Evolutionary conservation across 2,113 vertebrate genomes (phyloP).

Genomic region (Antigone vipio): DNA sequence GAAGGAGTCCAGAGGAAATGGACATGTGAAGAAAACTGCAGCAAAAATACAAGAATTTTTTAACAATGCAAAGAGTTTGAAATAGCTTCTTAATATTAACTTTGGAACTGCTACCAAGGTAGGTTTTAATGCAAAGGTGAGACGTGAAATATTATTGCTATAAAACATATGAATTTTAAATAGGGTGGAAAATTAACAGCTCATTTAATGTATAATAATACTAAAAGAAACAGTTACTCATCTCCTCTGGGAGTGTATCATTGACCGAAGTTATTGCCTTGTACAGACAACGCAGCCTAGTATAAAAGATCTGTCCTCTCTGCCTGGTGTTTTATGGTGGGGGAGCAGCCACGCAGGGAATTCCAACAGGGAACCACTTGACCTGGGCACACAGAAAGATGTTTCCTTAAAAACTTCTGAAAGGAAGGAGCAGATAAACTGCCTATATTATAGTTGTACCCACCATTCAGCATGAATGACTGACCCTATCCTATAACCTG

Average conservation of each 20-base stretch:
- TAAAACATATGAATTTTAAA: neutral
- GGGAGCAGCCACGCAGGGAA: neutral
- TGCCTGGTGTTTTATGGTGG: neutral
- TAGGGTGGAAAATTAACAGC: neutral
- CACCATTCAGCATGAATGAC: neutral
- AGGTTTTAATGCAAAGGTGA: neutral
- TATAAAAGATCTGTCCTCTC: constrained; percentile 16
- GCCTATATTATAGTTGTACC: neutral
- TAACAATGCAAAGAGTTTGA: neutral
- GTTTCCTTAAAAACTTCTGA: constrained; percentile 8
- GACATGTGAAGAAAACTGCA: neutral
- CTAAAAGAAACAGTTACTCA: neutral
- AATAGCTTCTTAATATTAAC: neutral
- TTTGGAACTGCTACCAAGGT: neutral
- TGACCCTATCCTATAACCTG: neutral
- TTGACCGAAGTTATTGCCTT: neutral
- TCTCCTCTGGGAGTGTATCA: neutral
- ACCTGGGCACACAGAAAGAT: neutral
- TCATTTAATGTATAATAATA: neutral
- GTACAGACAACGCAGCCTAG: neutral
- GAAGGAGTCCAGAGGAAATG: neutral
- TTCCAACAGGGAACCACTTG: neutral
- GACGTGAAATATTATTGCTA: neutral
- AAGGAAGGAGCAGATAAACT: neutral
- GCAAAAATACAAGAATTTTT: neutral